A percentile compares a stretch with the other conserved stretches of the same genome.
phyloP scores from a whole-genome alignment of 2,888 invertebrate species.

The Atethmia centrago region DNA sequence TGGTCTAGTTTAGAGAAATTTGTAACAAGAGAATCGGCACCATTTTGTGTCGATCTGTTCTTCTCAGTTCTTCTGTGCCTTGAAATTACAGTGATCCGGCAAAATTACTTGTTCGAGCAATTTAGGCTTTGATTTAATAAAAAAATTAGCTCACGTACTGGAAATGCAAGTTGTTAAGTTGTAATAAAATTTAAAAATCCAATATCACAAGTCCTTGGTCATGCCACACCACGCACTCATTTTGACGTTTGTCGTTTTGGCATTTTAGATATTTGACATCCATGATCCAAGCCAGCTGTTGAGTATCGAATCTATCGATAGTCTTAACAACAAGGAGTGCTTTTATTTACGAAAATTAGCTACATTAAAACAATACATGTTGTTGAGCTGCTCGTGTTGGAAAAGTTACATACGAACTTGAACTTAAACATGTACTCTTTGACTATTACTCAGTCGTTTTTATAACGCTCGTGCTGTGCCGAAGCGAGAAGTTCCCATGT shows the following conservation, averaged over 20 bases:
- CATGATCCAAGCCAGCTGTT: slow-evolving; percentile 13
- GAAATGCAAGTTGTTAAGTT: not conserved
- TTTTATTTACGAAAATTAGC: not conserved
- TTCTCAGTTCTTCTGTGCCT: not conserved
- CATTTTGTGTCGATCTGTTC: no score
- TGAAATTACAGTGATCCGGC: not conserved
- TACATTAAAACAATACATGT: not conserved
- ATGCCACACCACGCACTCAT: no score
- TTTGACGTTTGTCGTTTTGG: slow-evolving; percentile 26
- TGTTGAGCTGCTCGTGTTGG: not conserved
- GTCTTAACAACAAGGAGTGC: not conserved
- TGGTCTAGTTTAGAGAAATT: no score
- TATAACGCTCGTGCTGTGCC: not conserved
- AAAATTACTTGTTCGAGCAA: not conserved
- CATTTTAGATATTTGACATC: not conserved
- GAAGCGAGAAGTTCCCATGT: slow-evolving; percentile 18
- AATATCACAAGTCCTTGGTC: not conserved
- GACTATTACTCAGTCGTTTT: slow-evolving; percentile 2
- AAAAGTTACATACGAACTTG: slow-evolving; percentile 3
- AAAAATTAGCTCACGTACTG: not conserved
- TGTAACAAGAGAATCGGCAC: no score
- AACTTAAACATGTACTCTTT: slow-evolving; percentile 9
- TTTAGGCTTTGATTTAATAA: not conserved
- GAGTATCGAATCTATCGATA: not conserved
- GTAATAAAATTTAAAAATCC: not conserved